A percentile compares a stretch with the other conserved stretches of the same genome.
phyloP scores from a whole-genome alignment of 2,888 invertebrate genomes.

The Eretmocerus hayati region DNA sequence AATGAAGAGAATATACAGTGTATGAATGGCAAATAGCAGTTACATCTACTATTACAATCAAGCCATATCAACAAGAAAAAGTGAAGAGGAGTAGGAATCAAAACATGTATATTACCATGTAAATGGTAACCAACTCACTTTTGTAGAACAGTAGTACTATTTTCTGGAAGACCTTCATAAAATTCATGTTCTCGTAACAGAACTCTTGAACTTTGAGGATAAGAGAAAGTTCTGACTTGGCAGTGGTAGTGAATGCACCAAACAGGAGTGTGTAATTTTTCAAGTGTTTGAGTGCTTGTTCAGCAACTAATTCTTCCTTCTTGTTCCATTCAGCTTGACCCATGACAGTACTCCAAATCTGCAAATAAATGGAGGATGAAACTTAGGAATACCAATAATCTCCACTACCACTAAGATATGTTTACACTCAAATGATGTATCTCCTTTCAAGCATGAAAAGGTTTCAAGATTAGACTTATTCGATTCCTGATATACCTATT shows the following conservation, averaged over 20 bases:
- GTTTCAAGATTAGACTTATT: too few species aligned
- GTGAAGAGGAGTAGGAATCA: too few species aligned
- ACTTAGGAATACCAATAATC: too few species aligned
- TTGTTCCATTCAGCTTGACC: constrained; percentile 96
- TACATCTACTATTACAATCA: too few species aligned
- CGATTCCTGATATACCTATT: too few species aligned
- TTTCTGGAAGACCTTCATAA: constrained; percentile 97
- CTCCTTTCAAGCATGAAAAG: too few species aligned
- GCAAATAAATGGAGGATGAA: too few species aligned
- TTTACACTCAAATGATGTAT: too few species aligned
- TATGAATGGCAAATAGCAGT: too few species aligned
- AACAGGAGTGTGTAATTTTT: constrained; percentile 81
- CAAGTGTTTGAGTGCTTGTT: constrained; percentile 87
- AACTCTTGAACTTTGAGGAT: constrained; percentile 92
- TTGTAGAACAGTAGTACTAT: constrained; percentile 94
- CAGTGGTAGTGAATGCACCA: constrained; percentile 78
- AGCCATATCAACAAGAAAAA: too few species aligned
- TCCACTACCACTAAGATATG: too few species aligned
- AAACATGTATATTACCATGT: not conserved
- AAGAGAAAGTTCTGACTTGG: constrained; percentile 80
- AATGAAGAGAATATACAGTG: too few species aligned
- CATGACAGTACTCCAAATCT: constrained; percentile 95
- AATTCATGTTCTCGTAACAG: constrained; percentile 98
- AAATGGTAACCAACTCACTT: constrained; percentile 56
- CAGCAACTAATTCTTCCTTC: constrained; percentile 92